phyloP scores from a whole-genome alignment of 1,140 invertebrate species.

The Micrasema minimum region DNA sequence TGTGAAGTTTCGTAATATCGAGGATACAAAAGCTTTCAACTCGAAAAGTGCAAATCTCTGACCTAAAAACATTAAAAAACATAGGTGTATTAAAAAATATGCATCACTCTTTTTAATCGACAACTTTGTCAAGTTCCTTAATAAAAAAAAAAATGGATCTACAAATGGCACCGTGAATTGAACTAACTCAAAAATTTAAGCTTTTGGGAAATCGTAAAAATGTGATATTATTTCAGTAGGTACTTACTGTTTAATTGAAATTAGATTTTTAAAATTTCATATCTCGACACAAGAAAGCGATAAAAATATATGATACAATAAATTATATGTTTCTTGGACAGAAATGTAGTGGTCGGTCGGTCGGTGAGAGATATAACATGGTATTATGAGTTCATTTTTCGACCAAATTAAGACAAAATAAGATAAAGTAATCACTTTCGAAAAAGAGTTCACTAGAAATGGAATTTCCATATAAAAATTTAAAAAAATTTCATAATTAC shows the following conservation, averaged over 20 bases:
- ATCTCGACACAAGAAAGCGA: too few species aligned
- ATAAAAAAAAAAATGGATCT: background rate
- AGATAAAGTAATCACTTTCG: too few species aligned
- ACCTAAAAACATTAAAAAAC: conserved; percentile 57
- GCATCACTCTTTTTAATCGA: background rate
- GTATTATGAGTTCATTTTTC: too few species aligned
- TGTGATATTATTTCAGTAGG: background rate
- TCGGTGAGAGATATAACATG: too few species aligned
- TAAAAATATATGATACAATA: too few species aligned
- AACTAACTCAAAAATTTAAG: background rate
- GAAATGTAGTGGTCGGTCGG: too few species aligned
- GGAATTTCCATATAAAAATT: too few species aligned
- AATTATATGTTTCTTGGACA: too few species aligned
- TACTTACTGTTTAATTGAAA: background rate
- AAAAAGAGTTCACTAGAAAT: too few species aligned
- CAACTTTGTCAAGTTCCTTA: background rate
- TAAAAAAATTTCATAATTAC: too few species aligned
- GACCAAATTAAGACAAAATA: too few species aligned
- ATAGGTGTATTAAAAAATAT: background rate
- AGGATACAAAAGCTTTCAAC: conserved; percentile 74
- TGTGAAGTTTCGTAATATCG: conserved; percentile 72
- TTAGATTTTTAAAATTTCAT: too few species aligned
- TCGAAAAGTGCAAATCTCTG: conserved; percentile 81
- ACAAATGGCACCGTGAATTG: background rate
- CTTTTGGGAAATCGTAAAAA: background rate